A percentile compares a stretch with the other conserved stretches of the same genome.
Evolutionary conservation across 2,797 vertebrate genomes (phyloP).

Genomic region (Enteromius unitaeniatus): DNA sequence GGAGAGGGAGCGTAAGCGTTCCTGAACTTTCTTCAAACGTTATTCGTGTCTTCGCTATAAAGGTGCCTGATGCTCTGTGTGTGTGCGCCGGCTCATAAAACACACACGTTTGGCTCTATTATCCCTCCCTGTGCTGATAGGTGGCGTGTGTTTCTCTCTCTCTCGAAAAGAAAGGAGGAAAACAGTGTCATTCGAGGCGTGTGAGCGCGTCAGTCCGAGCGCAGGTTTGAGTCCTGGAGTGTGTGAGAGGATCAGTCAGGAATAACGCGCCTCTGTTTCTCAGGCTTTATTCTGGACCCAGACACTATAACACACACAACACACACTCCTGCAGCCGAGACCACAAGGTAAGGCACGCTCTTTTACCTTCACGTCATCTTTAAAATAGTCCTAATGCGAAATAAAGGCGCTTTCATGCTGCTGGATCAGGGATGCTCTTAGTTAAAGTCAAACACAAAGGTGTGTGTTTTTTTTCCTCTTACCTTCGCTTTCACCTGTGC

Average conservation of each 20-base stretch:
- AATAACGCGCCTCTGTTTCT: conserved; percentile 96
- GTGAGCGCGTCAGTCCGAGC: conserved; percentile 99
- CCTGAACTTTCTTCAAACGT: conserved; percentile 38
- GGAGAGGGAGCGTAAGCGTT: conserved; percentile 26
- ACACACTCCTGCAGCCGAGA: conserved; percentile 53
- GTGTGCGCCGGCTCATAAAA: conserved; percentile 70
- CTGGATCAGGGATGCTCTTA: conserved; percentile 35
- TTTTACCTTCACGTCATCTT: conserved; percentile 47
- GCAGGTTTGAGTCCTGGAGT: conserved; percentile 99
- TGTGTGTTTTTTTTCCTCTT: conserved; percentile 24
- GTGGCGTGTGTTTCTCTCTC: conserved; percentile 93
- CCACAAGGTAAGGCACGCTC: conserved; percentile 83
- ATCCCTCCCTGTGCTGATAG: conserved; percentile 99
- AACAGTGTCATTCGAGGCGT: conserved; percentile 99
- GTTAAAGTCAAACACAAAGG: conserved; percentile 40
- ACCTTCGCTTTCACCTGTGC: conserved; percentile 74
- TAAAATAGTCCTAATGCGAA: conserved; percentile 47
- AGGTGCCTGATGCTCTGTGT: conserved; percentile 38
- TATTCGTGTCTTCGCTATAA: conserved; percentile 22
- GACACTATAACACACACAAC: conserved; percentile 39
- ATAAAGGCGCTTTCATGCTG: conserved; percentile 10
- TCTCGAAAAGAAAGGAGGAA: conserved; percentile 93
- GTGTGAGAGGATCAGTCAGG: conserved; percentile 99
- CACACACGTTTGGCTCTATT: conserved; percentile 99
- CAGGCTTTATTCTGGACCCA: conserved; percentile 90